These are phyloP conservation scores for Heteronetta atricapilla DNA, from an alignment of 2,113 vertebrate genomes.

Conservation along the genomic window DNA sequence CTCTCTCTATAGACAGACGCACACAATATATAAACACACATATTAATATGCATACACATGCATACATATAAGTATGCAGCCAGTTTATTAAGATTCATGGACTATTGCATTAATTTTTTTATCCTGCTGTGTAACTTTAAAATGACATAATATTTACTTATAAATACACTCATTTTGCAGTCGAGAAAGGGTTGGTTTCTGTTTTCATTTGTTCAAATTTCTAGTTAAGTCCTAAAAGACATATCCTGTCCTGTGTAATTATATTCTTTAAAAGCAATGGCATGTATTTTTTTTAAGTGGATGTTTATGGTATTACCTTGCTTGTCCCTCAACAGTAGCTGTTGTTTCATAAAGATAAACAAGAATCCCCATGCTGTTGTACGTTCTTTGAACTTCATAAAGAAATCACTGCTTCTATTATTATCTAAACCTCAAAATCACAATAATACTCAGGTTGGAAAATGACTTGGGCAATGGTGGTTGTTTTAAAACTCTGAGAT, in stretches of 20 bases:
- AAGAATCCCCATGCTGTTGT: not conserved
- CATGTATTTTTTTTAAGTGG: not conserved
- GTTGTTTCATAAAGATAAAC: not conserved
- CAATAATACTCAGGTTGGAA: not conserved
- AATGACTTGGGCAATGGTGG: not conserved
- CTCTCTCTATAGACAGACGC: no score
- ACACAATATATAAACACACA: no score
- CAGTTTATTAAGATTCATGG: not conserved
- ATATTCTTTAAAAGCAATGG: not conserved
- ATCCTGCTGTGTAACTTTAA: not conserved
- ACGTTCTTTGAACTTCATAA: not conserved
- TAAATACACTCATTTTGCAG: not conserved
- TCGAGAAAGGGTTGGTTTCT: not conserved
- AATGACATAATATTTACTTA: not conserved
- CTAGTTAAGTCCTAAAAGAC: not conserved
- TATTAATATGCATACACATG: not conserved
- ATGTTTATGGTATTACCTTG: not conserved
- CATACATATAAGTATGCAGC: not conserved
- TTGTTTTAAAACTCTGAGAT: not conserved
- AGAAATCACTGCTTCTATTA: not conserved
- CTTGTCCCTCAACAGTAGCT: not conserved
- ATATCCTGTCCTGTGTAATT: not conserved
- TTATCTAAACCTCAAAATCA: not conserved
- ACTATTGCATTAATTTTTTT: accelerated
- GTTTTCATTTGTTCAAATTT: not conserved